Evolutionary conservation across 1,140 invertebrate genomes (phyloP), one percentile per base, ranked within the genome.

Genomic region (Bombus polaris): DNA sequence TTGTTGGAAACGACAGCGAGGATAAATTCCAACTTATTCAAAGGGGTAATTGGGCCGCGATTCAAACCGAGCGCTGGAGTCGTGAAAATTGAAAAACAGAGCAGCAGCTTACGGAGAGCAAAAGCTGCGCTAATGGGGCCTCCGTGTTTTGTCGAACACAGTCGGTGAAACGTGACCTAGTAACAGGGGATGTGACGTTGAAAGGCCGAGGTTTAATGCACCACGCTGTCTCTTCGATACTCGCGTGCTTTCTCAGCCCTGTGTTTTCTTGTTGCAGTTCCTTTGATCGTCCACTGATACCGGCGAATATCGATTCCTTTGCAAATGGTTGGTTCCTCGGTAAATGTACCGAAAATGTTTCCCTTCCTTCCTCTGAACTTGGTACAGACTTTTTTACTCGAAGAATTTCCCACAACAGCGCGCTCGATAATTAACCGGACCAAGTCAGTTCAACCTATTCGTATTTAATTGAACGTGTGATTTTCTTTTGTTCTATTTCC

Each of bases 111-210:
- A 44, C 28, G 3, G 53, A 28, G 62, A 22, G 35, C 18, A 15
- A 70, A 83, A 83, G 47, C 32, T 57, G 10, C 2, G 25, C 65
- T 76, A 76, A 83, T 68, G 81, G 72, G 62, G 44, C 22, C 39
- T 68, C 35, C 15, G 47, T n/a, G 68, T 81, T 53, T 18, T 39
- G 72, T 75, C 15, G 44, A 83, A 37, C 35, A 13, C 35, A 39
- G 44, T 68, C 44, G 32, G 1, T 57, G 74, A 76, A 68, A 68
- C 73, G 73, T 70, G 81, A 83, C 82, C 82, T 35, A 83, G 82
- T 68, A 78, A 83, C 47, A 28, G 28, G 6, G 22, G 37, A 77
- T 44, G 65, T 22, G 32, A 9, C 44, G 6, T 22, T 32, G 25
- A 83, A 70, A 70, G 22, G 35, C 35, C 62, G 65, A n/a, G 81